Evolutionary conservation across 2,888 invertebrate species (phyloP), one percentile per base, ranked within the genome.

Genomic region (Plebejus anna): DNA sequence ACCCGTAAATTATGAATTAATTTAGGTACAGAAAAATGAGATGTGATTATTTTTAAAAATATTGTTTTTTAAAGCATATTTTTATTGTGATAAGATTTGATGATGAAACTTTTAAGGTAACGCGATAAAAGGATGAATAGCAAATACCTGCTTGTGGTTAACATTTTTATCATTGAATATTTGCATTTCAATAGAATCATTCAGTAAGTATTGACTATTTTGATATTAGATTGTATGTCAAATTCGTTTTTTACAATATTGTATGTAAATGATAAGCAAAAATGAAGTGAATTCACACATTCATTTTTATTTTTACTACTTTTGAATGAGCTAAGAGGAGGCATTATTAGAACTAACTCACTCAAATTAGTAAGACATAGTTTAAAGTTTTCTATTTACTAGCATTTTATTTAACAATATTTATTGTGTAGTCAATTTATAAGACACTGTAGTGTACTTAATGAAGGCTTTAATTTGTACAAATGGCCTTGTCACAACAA

Each of bases 391-490:
- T 73, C 3, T 73, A 47, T 70, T n/a, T 51, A 55, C 47, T 51
- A 73, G 28, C 55, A 73, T 73, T 51, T 72, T 73, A 51, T 28
- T 55, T 16, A 32, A 73, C 51, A 51, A 73, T 51, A 73, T 51
- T 28, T 47, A 72, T 73, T 51, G 32, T 32, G 32, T 42, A 73
- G 73, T 73, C 47, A 51, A 51, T 55, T 6, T 51, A 55, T 55
- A 73, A 73, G 73, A 51, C 51, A 73, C 73, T 55, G 51, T 73
- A 73, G 73, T 73, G 55, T 73, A 73, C 73, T 73, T 73, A 73
- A 73, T 42, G 9, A 73, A 51, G 73, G 32, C 55, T 73, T 32
- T 55, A 32, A 16, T 73, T 51, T 51, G 9, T 73, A 55, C 32
- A 47, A 51, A 73, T 51, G 16, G 73, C 73, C 73, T 32, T 42